Conservation (phyloP, 2,113 vertebrate species). For the Carettochelys insculpta region DNA sequence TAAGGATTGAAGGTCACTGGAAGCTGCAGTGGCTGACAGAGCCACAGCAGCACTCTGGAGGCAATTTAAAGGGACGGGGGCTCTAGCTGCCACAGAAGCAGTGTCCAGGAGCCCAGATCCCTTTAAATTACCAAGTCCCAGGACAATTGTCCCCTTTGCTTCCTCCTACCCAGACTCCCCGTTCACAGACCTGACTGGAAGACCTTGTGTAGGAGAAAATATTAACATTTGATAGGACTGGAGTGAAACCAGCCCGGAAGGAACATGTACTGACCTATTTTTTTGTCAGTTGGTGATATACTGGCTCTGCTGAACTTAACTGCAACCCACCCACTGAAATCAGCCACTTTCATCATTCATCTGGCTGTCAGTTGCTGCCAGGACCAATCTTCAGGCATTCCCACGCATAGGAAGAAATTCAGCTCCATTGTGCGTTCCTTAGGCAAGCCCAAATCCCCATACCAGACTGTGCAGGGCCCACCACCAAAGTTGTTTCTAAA, state of each 20-base stretch:
- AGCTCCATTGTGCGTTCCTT: neutral
- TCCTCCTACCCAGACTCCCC: no score
- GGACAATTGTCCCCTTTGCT: no score
- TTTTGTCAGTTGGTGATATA: neutral
- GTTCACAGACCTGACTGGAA: no score
- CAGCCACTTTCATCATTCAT: neutral
- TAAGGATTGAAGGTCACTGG: neutral
- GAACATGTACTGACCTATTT: fast-evolving
- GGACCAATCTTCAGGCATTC: neutral
- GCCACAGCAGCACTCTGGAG: no score
- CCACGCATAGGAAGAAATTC: neutral
- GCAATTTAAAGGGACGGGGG: no score
- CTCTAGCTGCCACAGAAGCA: no score
- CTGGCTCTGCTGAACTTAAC: neutral
- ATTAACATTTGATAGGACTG: neutral
- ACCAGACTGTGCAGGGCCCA: neutral
- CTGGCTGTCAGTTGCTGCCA: neutral
- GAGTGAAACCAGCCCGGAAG: neutral
- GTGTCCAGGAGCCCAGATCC: no score
- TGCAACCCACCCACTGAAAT: neutral
- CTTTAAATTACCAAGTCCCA: no score
- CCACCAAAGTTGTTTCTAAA: neutral
- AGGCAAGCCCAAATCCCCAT: neutral
- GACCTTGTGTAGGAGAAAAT: neutral
- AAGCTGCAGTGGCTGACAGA: no score